Evolutionary conservation across 2,888 invertebrate genomes (phyloP).

Genomic region (Nineta flava): DNA sequence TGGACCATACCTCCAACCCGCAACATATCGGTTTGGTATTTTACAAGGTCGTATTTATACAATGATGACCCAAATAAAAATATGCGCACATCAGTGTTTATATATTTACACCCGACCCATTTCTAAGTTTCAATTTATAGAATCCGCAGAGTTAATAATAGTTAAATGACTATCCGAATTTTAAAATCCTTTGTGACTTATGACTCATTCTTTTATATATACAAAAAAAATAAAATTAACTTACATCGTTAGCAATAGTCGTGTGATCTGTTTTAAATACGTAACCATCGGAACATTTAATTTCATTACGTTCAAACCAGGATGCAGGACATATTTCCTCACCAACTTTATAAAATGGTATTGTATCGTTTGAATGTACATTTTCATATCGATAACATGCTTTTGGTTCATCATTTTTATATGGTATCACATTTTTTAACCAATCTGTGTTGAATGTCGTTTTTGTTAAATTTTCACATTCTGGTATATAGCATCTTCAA

Average conservation of each 20-base stretch:
- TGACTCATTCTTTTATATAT: too few relatives aligned
- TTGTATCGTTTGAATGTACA: neutral
- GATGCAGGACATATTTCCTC: neutral
- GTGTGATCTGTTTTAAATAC: conserved; percentile 18
- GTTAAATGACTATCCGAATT: too few relatives aligned
- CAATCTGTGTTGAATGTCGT: conserved; percentile 19
- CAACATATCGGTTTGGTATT: too few relatives aligned
- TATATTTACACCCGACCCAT: too few relatives aligned
- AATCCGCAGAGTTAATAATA: too few relatives aligned
- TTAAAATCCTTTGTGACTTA: too few relatives aligned
- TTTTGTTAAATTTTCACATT: conserved; percentile 18
- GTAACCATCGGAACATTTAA: neutral
- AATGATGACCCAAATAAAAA: too few relatives aligned
- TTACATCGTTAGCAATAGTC: conserved; percentile 23
- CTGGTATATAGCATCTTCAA: conserved; percentile 23
- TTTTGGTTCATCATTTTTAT: conserved; percentile 14
- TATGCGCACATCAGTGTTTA: too few relatives aligned
- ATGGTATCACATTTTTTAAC: conserved; percentile 23
- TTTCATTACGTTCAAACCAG: neutral
- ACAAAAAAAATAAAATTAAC: too few relatives aligned
- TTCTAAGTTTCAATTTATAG: too few relatives aligned
- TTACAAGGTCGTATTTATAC: too few relatives aligned
- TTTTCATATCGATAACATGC: conserved; percentile 16
- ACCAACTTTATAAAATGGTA: neutral
- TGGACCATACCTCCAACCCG: too few relatives aligned